Percentiles rank a stretch among this genome's conserved stretches.
Conservation (phyloP, 2,113 vertebrate species). For the Strix aluco region DNA sequence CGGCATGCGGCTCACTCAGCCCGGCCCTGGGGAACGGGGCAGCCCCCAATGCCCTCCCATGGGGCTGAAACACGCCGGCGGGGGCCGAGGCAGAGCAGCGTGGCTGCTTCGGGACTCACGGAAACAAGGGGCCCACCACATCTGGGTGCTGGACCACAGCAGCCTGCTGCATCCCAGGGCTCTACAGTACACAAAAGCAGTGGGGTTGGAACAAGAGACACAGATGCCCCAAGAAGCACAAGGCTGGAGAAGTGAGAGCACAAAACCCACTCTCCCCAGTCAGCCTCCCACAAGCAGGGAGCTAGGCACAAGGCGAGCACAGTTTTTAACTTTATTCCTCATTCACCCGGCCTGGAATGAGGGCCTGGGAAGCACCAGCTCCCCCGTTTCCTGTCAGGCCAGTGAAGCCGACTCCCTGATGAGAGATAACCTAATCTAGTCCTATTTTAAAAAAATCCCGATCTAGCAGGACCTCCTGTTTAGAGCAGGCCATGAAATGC, state of each 20-base stretch:
- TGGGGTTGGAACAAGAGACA: neutral
- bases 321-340: neutral
- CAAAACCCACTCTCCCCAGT: neutral
- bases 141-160: neutral
- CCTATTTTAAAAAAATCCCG: neutral
- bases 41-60: neutral
- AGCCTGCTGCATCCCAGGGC: neutral
- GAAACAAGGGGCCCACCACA: fast-evolving
- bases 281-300: neutral
- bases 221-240: neutral
- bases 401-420: neutral
- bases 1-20: neutral
- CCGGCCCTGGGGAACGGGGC: neutral
- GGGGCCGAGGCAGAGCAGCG: neutral
- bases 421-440: neutral
- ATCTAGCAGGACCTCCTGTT: neutral
- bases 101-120: neutral
- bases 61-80: too few species aligned
- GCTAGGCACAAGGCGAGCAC: neutral
- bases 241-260: neutral
- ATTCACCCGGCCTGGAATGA: neutral
- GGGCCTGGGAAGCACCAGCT: neutral
- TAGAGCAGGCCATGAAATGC: neutral
- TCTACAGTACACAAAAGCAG: neutral
- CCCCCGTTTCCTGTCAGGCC: neutral